These are phyloP conservation scores for Pyralis farinalis DNA, from an alignment of 2,888 invertebrate genomes.

Conservation along the genomic window DNA sequence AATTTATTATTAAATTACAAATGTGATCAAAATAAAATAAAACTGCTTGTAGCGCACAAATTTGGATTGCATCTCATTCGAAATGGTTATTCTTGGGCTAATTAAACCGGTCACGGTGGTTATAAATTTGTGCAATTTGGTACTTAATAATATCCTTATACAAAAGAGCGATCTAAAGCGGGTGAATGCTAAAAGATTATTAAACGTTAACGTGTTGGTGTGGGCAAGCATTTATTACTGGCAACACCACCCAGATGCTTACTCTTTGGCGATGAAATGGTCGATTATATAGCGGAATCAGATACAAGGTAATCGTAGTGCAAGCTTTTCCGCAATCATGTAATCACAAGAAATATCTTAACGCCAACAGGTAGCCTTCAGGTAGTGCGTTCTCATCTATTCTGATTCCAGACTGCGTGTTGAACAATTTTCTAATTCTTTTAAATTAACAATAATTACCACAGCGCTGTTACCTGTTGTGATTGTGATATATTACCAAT, in stretches of 20 bases:
- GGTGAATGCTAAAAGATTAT: slow-evolving; percentile 54
- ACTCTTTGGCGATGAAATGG: slow-evolving; percentile 50
- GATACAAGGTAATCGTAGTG: slow-evolving; percentile 52
- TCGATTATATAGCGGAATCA: slow-evolving; percentile 57
- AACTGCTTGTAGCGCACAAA: no score
- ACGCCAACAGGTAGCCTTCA: slow-evolving; percentile 14
- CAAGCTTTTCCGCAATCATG: slow-evolving; percentile 56
- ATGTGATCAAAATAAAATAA: no score
- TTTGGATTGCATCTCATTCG: slow-evolving; percentile 3
- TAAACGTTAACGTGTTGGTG: slow-evolving; percentile 59
- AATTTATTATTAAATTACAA: no score
- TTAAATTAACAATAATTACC: no score
- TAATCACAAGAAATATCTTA: slow-evolving; percentile 31
- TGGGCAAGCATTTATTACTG: slow-evolving; percentile 54
- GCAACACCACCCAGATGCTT: slow-evolving; percentile 47
- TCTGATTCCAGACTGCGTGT: no score
- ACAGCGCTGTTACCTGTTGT: no score
- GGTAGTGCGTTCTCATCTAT: slow-evolving; percentile 2
- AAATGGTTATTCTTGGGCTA: slow-evolving; percentile 31
- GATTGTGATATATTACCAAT: no score
- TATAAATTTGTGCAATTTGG: slow-evolving; percentile 45
- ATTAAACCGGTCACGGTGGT: slow-evolving; percentile 60
- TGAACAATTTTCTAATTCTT: no score
- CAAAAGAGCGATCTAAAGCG: slow-evolving; percentile 43
- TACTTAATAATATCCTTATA: slow-evolving; percentile 47